Conservation (phyloP, 2,888 invertebrate species). For the Pecten maximus region DNA sequence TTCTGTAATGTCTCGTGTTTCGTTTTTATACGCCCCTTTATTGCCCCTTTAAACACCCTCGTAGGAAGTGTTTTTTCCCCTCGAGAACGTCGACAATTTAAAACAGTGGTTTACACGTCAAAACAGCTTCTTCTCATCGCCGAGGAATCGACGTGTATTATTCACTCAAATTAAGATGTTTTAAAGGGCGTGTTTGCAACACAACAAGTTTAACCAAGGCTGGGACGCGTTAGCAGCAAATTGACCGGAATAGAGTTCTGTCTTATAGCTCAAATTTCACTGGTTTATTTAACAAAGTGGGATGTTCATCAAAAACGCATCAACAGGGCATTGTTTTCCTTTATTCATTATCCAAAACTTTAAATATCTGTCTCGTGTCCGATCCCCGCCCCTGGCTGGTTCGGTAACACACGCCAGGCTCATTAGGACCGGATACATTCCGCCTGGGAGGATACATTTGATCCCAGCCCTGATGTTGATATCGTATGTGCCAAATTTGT, state of each 20-base stretch:
- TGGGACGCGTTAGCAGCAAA: background rate
- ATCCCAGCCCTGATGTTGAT: slow-evolving; percentile 1
- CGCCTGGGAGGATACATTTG: background rate
- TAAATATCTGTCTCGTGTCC: slow-evolving; percentile 8
- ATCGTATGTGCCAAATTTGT: background rate
- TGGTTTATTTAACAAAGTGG: background rate
- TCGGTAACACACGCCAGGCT: background rate
- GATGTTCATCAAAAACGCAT: slow-evolving; percentile 13
- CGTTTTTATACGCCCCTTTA: background rate
- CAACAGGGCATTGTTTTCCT: slow-evolving; percentile 13
- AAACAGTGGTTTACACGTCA: background rate
- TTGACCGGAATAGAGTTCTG: background rate
- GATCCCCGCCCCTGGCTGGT: slow-evolving; percentile 11
- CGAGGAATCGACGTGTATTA: background rate
- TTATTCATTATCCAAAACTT: slow-evolving; percentile 23
- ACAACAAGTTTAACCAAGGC: background rate
- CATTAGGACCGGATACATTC: slow-evolving; percentile 20
- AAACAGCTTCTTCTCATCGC: background rate
- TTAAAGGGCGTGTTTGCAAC: background rate
- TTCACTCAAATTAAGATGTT: background rate
- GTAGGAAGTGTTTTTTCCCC: background rate
- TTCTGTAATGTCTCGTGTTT: background rate
- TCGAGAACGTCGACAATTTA: background rate
- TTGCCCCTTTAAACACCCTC: background rate
- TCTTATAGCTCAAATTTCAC: background rate